Evolutionary conservation across 2,797 vertebrate species (phyloP), one percentile per base, ranked within the genome.

Genomic region (Girardinus metallicus): DNA sequence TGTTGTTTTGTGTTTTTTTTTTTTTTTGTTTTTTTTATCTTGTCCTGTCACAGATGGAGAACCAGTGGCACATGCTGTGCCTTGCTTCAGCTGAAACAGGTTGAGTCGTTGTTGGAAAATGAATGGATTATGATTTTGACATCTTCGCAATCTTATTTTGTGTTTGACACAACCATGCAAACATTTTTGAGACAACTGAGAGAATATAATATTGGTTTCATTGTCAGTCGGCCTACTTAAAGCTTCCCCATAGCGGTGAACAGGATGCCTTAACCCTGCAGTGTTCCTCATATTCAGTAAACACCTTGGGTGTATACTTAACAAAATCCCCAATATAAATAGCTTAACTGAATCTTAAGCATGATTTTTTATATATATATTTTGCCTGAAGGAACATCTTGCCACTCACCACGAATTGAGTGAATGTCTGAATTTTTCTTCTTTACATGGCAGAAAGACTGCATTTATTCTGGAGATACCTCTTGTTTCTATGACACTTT

Each of bases 191-290:
- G 53, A 43, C 62, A 21, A 39, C n/a, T 36, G 8, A 70, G 26
- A 46, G 18, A 34, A 51, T 41, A 36, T 6, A 47, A 51, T 29
- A 36, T 9, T 49, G 15, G 53, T 80, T 82, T n/a, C 66, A 66
- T n/a, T 23, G 66, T 70, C 46, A 57, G 36, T 76, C 46, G 72
- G 55, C 34, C 74, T 34, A 39, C 49, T 46, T 51, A 60, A 18
- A n/a, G 41, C 79, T 49, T 83, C 41, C 7, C 83, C 78, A 77
- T 80, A 83, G 84, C 78, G 76, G 62, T 26, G 39, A 9, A 36
- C 9, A 77, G 16, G 39, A 39, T 0, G 23, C 34, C 3, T 55
- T n/a, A 55, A 51, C 7, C 18, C 18, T 8, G 51, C 51, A 11
- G 51, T 26, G 47, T 49, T 49, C 47, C 47, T 21, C 18, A 49